Evolutionary conservation across 2,797 vertebrate genomes (phyloP), one percentile per base, ranked within the genome.

Genomic region (Thalassophryne amazonica): DNA sequence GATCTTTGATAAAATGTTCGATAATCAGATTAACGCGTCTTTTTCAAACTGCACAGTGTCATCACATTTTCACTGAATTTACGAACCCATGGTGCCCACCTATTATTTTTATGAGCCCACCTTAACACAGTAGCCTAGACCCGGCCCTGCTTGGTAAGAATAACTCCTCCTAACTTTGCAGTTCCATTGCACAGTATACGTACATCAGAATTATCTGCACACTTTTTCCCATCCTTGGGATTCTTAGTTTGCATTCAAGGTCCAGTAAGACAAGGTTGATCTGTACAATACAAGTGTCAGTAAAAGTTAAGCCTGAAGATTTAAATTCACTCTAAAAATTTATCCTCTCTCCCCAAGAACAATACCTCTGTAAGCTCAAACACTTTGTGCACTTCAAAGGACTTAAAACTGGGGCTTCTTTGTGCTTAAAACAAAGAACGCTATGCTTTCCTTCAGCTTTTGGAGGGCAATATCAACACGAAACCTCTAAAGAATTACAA

Each of bases 341-440:
- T 81, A 84, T 82, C 76, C 69, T 58, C 63, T 67, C 61, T 66
- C 66, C 46, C 68, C 51, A 56, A 73, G 78, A 85, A 87, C 82
- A 86, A 78, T 77, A 71, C 77, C 75, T 76, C 71, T 23, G 34
- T 86, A 87, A 90, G 81, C 85, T 74, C 65, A 40, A 46, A 77
- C 83, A 87, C 84, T 86, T 88, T 86, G 84, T 86, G 86, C 50
- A 81, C 88, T 89, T 91, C 88, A 91, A 90, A 90, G 81, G 71
- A 60, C 31, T 59, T 71, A 80, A 87, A 74, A 73, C 79, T 32
- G 20, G 30, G 66, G 66, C 73, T 84, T 76, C 69, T 76, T 80
- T 70, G 41, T 54, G 63, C 43, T 63, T 81, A 81, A 86, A 89
- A 89, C 86, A 86, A 86, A 87, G 73, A 40, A 36, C 61, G 21